Conservation (phyloP, 2,888 invertebrate species). For the Heliconius charithonia region DNA sequence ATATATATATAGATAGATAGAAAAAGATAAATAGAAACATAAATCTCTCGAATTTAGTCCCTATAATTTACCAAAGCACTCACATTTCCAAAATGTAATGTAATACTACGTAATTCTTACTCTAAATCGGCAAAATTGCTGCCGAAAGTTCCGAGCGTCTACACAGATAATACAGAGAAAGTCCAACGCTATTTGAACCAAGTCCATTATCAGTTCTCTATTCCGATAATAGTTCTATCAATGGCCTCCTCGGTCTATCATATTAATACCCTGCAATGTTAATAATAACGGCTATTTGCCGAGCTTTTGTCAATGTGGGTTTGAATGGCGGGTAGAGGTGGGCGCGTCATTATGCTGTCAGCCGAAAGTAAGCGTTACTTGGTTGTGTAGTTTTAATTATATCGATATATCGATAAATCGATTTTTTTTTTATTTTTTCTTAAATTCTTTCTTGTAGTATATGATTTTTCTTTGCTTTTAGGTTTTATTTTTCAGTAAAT, state of each 20-base stretch:
- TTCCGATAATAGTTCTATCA: conserved; percentile 52
- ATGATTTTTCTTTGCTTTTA: not conserved
- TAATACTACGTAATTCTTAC: conserved; percentile 12
- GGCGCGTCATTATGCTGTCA: conserved; percentile 75
- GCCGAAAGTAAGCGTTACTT: conserved; percentile 60
- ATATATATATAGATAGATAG: too few relatives aligned
- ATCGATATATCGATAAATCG: conserved; percentile 46
- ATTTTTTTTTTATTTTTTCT: not conserved
- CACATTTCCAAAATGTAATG: conserved; percentile 8
- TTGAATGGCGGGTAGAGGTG: conserved; percentile 74
- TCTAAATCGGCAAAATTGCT: conserved; percentile 11
- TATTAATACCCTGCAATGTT: conserved; percentile 69
- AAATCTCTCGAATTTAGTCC: not conserved
- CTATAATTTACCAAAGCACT: conserved; percentile 5
- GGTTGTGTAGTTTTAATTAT: conserved; percentile 55
- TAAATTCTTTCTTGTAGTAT: not conserved
- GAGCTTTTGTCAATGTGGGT: conserved; percentile 76
- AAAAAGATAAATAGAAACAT: too few relatives aligned
- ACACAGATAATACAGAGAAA: conserved; percentile 13
- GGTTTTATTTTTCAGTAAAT: too few relatives aligned
- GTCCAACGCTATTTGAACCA: conserved; percentile 31
- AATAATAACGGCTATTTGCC: conserved; percentile 79
- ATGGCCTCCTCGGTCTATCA: conserved; percentile 59
- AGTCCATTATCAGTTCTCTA: conserved; percentile 40
- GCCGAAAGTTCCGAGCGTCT: not conserved